Evolutionary conservation across 2,888 invertebrate genomes (phyloP).

Genomic region (Protonemura montana): DNA sequence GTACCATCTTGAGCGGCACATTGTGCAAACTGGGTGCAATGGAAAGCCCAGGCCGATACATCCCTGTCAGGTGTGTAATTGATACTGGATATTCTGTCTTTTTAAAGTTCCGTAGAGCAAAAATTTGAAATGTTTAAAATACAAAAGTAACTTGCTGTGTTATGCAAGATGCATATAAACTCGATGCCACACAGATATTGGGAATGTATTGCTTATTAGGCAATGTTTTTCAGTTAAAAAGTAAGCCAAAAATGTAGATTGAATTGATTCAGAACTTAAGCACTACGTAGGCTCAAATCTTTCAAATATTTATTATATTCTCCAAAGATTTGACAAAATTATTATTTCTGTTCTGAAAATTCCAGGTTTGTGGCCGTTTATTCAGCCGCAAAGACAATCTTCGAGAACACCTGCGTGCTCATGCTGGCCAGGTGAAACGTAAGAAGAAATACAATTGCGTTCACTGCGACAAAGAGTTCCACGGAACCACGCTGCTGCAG

Average conservation of each 20-base stretch:
- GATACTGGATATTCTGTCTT: no score
- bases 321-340: not conserved
- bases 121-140: no score
- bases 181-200: no score
- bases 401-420: conserved; percentile 73
- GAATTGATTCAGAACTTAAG: no score
- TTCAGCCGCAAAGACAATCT: conserved; percentile 78
- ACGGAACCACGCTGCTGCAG: conserved; percentile 66
- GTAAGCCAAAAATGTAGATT: no score
- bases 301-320: no score
- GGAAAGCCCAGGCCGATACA: conserved; percentile 64
- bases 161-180: no score
- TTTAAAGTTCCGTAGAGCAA: no score
- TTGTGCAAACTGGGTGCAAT: conserved; percentile 73
- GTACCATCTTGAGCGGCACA: conserved; percentile 77
- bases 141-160: no score
- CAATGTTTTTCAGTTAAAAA: no score
- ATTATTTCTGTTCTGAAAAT: conserved; percentile 42
- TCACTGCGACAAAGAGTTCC: conserved; percentile 72
- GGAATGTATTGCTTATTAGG: no score
- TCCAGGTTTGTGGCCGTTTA: conserved; percentile 68
- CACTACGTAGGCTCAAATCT: no score
- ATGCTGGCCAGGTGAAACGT: conserved; percentile 63
- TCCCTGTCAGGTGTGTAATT: conserved; percentile 64
- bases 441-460: conserved; percentile 69